Percentiles rank a stretch among this genome's conserved stretches.
phyloP scores from a whole-genome alignment of 2,888 invertebrate genomes.

The Harpalus rubripes region DNA sequence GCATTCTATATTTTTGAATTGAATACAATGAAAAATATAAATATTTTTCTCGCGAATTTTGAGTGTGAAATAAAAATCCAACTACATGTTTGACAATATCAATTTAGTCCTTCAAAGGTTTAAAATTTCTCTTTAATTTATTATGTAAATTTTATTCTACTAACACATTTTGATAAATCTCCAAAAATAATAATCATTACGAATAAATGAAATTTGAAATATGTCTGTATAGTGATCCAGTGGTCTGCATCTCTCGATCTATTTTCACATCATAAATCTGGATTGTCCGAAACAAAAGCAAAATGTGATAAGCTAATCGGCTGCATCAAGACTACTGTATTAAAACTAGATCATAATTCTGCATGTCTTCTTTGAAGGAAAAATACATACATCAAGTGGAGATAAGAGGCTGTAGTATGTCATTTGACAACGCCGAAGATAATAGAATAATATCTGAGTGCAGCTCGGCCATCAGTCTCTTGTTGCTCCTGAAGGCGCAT shows the following conservation, averaged over 20 bases:
- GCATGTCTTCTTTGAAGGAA: conserved; percentile 28
- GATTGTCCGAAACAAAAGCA: conserved; percentile 2
- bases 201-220: background rate
- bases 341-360: conserved; percentile 49
- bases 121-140: too few species aligned
- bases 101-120: too few species aligned
- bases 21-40: too few species aligned
- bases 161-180: background rate
- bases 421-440: conserved; percentile 50
- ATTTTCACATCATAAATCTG: conserved; percentile 19
- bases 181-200: background rate
- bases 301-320: conserved; percentile 12
- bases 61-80: too few species aligned
- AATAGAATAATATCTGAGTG: conserved; percentile 52
- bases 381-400: conserved; percentile 26
- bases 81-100: too few species aligned
- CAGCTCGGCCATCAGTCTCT: conserved; percentile 18
- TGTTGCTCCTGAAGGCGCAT: conserved; percentile 53
- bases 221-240: background rate
- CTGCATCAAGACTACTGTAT: conserved; percentile 40
- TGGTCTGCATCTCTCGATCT: background rate
- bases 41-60: too few species aligned
- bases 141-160: too few species aligned
- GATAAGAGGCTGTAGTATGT: conserved; percentile 44
- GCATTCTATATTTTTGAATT: too few species aligned